phyloP scores from a whole-genome alignment of 2,113 vertebrate species.

The Cyanoramphus novaezelandiae region DNA sequence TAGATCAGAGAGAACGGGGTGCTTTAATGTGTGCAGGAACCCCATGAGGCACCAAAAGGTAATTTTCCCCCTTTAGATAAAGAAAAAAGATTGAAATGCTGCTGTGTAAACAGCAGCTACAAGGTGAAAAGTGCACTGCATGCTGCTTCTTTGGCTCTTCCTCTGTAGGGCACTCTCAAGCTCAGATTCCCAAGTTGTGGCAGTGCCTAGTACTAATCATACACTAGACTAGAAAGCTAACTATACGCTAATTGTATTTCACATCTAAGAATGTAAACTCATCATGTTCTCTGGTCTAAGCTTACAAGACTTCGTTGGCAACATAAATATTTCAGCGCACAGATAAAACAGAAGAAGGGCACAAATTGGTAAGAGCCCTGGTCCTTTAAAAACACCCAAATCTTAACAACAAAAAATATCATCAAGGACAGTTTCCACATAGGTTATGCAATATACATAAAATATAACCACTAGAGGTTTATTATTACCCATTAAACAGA shows the following conservation, averaged over 20 bases:
- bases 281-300: neutral
- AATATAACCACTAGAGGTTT: neutral
- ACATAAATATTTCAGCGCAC: conserved; percentile 39
- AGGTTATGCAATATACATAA: rapidly evolving
- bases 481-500: neutral
- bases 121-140: conserved; percentile 32
- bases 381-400: neutral
- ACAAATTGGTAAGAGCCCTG: neutral
- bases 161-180: neutral
- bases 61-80: neutral
- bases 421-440: neutral
- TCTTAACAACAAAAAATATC: neutral
- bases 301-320: conserved; percentile 44
- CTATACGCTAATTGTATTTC: neutral
- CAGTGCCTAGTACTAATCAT: neutral
- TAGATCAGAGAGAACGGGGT: neutral
- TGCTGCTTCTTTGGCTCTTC: neutral
- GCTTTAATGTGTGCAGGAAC: neutral
- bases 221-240: neutral
- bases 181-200: neutral
- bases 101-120: neutral
- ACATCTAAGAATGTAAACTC: conserved; percentile 21
- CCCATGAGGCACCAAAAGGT: neutral
- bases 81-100: neutral
- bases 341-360: conserved; percentile 27